Base-by-base conservation (phyloP, 2,113 vertebrate genomes). In the Phyllostomus discolor region DNA sequence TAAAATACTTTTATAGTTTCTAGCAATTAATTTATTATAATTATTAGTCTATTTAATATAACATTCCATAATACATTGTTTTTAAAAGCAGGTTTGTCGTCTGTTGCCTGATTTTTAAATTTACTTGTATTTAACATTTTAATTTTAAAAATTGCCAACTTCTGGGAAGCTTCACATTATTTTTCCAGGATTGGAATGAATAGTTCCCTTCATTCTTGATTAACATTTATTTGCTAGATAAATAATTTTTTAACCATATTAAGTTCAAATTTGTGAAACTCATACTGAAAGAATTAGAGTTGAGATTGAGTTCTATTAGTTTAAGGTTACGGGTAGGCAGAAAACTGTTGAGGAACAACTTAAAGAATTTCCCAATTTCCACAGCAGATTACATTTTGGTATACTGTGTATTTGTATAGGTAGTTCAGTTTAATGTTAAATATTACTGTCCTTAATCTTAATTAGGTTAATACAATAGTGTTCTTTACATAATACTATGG, bases 251-350 rank as follows among this genome's bases (percentile, higher is more conserved):
- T 90, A 82, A 83, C 10, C 89, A 28, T 64, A 31, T 50, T 72
- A 95, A 84, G 12, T 82, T 90, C 43, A 96, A 62, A 75, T 72
- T 92, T 19, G 48, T 92, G 57, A 90, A 97, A 94, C 79, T 94
- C 17, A 66, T 38, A 48, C 66, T 84, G 79, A 89, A 84, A 91
- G 57, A 96, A 52, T 82, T 67, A 79, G 26, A 90, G 46, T 64
- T 89, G 57, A 95, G 52, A 43, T 91, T 95, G 54, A 59, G 38
- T 91, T 88, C 28, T 57, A 79, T 46, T 48, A 93, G 52, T 78
- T 82, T 82, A 79, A 86, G 75, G 41, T 57, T 87, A 80, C 15
- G 78, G 85, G 46, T 54, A 79, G 38, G 79, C 54, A 90, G 26
- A 24, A 78, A 12, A 66, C 9, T 28, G 31, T 86, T 88, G 17